A percentile compares a stretch with the other conserved stretches of the same genome.
Conservation (phyloP, 2,113 vertebrate species). For the Oostethus manadensis region DNA sequence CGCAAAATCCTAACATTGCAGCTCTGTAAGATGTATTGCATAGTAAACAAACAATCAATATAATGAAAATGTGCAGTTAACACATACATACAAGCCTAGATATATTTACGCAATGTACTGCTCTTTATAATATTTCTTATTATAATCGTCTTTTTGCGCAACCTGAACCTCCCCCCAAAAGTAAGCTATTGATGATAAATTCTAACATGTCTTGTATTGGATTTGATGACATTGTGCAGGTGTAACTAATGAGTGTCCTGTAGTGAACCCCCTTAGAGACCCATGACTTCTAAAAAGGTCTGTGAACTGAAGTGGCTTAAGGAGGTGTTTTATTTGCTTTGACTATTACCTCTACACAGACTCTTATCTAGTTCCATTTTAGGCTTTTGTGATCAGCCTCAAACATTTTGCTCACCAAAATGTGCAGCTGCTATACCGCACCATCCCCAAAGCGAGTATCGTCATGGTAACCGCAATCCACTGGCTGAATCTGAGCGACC, state of each 20-base stretch:
- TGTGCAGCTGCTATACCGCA: slow-evolving; percentile 15
- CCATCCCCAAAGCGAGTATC: not conserved
- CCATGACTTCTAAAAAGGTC: not conserved
- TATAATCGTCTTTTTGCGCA: too few species aligned
- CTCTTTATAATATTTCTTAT: too few species aligned
- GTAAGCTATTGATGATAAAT: not conserved
- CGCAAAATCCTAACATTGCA: too few species aligned
- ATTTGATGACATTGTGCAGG: not conserved
- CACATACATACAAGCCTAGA: too few species aligned
- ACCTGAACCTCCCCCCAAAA: too few species aligned
- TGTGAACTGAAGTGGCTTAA: not conserved
- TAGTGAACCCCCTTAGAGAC: not conserved
- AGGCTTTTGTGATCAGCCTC: slow-evolving; percentile 23
- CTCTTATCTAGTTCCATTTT: slow-evolving; percentile 12
- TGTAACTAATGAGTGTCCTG: not conserved
- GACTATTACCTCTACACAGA: slow-evolving; percentile 12
- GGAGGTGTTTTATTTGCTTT: not conserved
- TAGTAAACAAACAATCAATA: too few species aligned
- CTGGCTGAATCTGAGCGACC: slow-evolving; percentile 7
- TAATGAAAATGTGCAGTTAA: too few species aligned
- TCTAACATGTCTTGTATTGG: not conserved
- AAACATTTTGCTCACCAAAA: slow-evolving; percentile 22
- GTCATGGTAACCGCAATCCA: slow-evolving; percentile 4
- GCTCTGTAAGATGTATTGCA: too few species aligned
- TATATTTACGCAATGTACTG: too few species aligned